Evolutionary conservation across 2,888 invertebrate genomes (phyloP).

Genomic region (Eilema depressum): DNA sequence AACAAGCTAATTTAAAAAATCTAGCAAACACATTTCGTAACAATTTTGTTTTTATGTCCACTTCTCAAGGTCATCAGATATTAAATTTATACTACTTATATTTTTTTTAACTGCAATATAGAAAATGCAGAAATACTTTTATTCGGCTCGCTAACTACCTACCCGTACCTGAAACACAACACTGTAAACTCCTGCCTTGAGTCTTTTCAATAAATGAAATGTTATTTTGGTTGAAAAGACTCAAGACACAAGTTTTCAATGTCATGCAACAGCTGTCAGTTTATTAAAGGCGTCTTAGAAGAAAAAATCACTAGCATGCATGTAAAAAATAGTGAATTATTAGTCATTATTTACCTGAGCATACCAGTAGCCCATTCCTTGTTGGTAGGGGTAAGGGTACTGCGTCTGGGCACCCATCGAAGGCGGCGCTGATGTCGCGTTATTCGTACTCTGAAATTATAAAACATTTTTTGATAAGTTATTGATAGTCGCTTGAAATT

Average conservation of each 20-base stretch:
- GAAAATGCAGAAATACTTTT: too few relatives aligned
- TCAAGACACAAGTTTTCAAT: background rate
- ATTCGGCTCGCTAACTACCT: background rate
- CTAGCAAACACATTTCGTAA: background rate
- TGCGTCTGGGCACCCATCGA: slow-evolving; percentile 90
- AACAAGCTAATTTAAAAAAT: too few relatives aligned
- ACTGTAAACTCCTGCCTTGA: background rate
- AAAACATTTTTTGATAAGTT: slow-evolving; percentile 5
- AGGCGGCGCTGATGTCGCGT: slow-evolving; percentile 75
- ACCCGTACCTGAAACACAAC: background rate
- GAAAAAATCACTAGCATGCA: background rate
- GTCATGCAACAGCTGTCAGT: background rate
- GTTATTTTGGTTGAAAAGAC: background rate
- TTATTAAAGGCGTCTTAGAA: background rate
- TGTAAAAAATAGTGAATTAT: background rate
- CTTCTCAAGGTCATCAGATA: too few relatives aligned
- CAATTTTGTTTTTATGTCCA: too few relatives aligned
- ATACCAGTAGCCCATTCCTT: slow-evolving; percentile 97
- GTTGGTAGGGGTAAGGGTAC: slow-evolving; percentile 95
- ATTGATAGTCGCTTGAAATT: background rate
- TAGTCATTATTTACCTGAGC: slow-evolving; percentile 90
- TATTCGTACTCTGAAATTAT: slow-evolving; percentile 75
- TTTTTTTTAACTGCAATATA: too few relatives aligned
- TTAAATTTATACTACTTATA: too few relatives aligned
- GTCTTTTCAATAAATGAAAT: too few relatives aligned